Conservation (phyloP, 1,140 invertebrate genomes). For the Bombus huntii region DNA sequence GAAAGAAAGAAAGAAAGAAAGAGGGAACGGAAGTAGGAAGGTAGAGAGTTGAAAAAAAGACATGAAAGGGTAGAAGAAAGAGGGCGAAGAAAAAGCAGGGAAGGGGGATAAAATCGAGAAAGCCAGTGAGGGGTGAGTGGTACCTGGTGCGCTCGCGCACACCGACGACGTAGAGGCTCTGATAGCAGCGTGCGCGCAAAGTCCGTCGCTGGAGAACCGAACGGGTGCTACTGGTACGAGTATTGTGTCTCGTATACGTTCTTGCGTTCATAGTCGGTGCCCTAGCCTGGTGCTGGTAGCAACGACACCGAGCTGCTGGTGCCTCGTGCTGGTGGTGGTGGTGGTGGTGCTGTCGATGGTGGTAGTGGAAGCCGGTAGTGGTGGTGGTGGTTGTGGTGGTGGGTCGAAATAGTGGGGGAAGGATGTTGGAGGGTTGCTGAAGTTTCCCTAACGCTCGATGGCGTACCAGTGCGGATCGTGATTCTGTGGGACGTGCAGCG, state of each 20-base stretch:
- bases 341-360: conserved; percentile 32
- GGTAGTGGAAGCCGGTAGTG: conserved; percentile 26
- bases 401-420: conserved; percentile 50
- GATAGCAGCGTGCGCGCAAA: conserved; percentile 66
- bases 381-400: conserved; percentile 26
- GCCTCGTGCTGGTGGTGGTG: conserved; percentile 28
- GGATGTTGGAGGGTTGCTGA: conserved; percentile 68
- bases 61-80: conserved; percentile 17
- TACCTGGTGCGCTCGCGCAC: conserved; percentile 67
- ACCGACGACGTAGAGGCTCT: conserved; percentile 32
- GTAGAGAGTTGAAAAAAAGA: not conserved
- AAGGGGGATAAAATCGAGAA: conserved; percentile 45
- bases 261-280: not conserved
- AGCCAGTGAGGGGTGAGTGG: conserved; percentile 39
- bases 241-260: conserved; percentile 24
- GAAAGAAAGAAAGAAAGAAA: not conserved
- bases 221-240: conserved; percentile 38
- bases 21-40: conserved; percentile 1
- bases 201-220: conserved; percentile 60
- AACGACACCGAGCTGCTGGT: conserved; percentile 32
- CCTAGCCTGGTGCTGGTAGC: conserved; percentile 32
- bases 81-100: conserved; percentile 13
- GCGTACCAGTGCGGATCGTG: conserved; percentile 81
- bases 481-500: conserved; percentile 79
- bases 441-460: conserved; percentile 81